Base-by-base conservation (phyloP, 2,888 invertebrate genomes). In the Criorhina ranunculi region DNA sequence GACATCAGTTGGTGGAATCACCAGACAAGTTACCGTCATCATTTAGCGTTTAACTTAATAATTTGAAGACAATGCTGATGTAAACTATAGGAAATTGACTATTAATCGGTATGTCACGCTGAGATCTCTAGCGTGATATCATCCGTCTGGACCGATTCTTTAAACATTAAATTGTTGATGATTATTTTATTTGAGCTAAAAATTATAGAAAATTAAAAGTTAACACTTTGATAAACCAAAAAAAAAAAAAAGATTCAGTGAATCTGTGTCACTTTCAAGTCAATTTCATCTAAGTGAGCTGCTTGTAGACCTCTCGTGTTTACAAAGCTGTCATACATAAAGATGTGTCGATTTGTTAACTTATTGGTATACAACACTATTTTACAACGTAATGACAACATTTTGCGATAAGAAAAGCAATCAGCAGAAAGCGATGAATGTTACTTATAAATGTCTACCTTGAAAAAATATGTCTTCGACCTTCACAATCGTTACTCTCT, bases 1-100 rank as follows among this genome's bases (percentile, higher is more conserved):
- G n/a, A n/a, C n/a, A n/a, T n/a, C 24, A 4, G 24, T 31, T 12
- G 40, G 24, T 42, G 19, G 40, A 11, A 59, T 59, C 59, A 42
- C 19, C 29, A 59, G 59, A 59, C 59, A 59, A 29, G 40, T 12
- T n/a, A 42, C 8, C 59, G 59, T 42, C 59, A 42, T 40, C 29
- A 9, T 4, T 57, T 57, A 57, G 35, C 37, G 37, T 19, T 53
- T 6, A 15, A 42, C 6, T 42, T 42, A 42, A 42, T 42, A 42
- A 15, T 42, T 42, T 7, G 42, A 6, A 42, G 42, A 42, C 42
- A 4, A 42, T 42, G 42, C 42, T 42, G 42, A 42, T 42, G 42
- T 42, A 42, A 42, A 37, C 37, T n/a, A 4, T 1, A 4, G 24
- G 24, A 24, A 24, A 24, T 24, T 24, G 24, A 24, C 24, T 15